Evolutionary conservation across 1,140 invertebrate genomes (phyloP), one percentile per base, ranked within the genome.

Genomic region (Trissolcus basalis): DNA sequence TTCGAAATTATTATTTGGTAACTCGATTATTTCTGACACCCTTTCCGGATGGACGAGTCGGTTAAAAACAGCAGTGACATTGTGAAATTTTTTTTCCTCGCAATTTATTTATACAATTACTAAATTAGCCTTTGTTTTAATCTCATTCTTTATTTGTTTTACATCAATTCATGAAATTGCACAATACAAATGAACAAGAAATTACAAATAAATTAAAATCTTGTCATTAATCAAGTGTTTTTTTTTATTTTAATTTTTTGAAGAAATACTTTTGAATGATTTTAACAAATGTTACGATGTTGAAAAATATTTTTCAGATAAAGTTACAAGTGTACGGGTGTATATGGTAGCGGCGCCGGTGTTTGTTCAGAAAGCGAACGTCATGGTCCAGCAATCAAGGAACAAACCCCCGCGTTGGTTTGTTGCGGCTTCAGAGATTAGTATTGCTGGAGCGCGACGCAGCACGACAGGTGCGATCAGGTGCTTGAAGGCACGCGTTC

Each of bases 381-480:
- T 82, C 79, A 82, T 45, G 83, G 83, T 84, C 78, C 80, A 79
- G 76, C 51, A 77, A 77, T 75, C 75, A 63, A 50, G 65, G 32
- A 73, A 77, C 48, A 65, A 84, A 83, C 82, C 81, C 78, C 78
- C 70, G 68, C 70, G 56, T 73, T 65, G 79, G 53, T 51, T 58
- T 44, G 63, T 14, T 58, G 61, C 67, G 72, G 70, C 69, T 69
- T 50, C 48, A 64, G 78, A 79, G 68, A 65, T 58, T 60, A 68
- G 67, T 65, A 70, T 71, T 77, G 74, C 48, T 77, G 73, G 59
- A 71, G 77, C 77, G 71, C 73, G 67, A 80, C 80, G 74, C 45
- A 15, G 54, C 50, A 71, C 75, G 81, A 84, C 84, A 85, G 84
- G 82, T 85, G 84, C 77, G 77, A 80, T 80, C 77, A 83, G 75